Percentiles rank a stretch among this genome's conserved stretches.
Evolutionary conservation across 2,113 vertebrate species (phyloP).

Genomic region (Cinclus mexicanus): DNA sequence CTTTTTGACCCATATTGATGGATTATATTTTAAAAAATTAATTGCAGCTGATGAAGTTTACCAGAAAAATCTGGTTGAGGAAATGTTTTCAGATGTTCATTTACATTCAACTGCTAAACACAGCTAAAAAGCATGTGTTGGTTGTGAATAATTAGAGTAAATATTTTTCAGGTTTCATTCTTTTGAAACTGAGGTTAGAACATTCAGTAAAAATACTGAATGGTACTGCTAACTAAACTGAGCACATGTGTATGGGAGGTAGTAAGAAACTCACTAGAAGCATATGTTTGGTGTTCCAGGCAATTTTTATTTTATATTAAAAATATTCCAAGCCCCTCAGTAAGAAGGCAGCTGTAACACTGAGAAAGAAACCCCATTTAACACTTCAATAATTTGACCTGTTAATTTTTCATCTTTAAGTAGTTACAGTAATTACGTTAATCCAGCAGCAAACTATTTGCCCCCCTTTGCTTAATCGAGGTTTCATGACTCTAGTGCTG

Average conservation of each 20-base stretch:
- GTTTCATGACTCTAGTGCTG: not conserved
- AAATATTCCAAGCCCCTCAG: not conserved
- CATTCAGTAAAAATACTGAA: constrained; percentile 13
- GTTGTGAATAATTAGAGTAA: not conserved
- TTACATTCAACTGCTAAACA: not conserved
- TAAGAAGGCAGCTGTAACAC: not conserved
- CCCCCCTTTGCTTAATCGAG: rapidly evolving
- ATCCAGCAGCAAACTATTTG: not conserved
- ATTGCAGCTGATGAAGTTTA: not conserved
- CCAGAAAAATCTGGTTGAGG: not conserved
- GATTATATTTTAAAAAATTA: not conserved
- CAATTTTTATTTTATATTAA: not conserved
- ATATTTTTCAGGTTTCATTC: constrained; percentile 64
- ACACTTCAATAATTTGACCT: not conserved
- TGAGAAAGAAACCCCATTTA: not conserved
- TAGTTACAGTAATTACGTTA: not conserved
- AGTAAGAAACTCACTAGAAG: not conserved
- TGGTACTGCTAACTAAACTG: not conserved
- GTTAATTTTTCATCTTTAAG: not conserved
- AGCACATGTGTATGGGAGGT: not conserved
- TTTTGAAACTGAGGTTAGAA: constrained; percentile 36
- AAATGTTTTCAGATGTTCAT: not conserved
- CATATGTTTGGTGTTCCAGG: not conserved
- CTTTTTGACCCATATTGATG: not conserved
- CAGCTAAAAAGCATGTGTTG: not conserved